Evolutionary conservation across 2,797 vertebrate species (phyloP).

Genomic region (Sebastes goodei): DNA sequence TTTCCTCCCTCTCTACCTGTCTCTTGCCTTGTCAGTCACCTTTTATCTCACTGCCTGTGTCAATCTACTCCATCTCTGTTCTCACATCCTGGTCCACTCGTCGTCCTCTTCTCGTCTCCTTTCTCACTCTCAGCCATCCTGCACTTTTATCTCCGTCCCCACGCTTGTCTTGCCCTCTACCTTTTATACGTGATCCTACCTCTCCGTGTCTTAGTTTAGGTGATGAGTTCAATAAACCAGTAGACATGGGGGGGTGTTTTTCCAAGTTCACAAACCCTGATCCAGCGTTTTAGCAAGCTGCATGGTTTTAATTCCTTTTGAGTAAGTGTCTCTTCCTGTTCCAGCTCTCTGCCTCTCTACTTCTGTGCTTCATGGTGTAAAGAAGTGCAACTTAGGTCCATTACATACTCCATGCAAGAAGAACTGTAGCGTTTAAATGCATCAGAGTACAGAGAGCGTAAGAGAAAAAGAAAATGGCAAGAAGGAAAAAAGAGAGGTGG

Average conservation of each 20-base stretch:
- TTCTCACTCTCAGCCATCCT: constrained; percentile 1
- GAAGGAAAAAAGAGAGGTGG: neutral
- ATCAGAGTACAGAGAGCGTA: neutral
- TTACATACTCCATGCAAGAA: neutral
- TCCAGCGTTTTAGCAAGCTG: neutral
- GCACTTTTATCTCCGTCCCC: constrained; percentile 12
- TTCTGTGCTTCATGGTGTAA: neutral
- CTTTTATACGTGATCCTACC: neutral
- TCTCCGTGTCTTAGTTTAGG: neutral
- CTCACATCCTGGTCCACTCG: constrained; percentile 11
- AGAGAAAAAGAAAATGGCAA: neutral
- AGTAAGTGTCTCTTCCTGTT: neutral
- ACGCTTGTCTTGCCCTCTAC: neutral
- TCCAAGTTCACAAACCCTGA: constrained; percentile 1
- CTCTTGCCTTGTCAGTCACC: constrained; percentile 38
- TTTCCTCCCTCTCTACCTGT: neutral
- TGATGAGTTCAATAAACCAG: constrained; percentile 5
- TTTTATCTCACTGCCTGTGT: constrained; percentile 16
- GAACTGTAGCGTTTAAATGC: neutral
- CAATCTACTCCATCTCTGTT: constrained; percentile 19
- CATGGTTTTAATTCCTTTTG: constrained; percentile 1
- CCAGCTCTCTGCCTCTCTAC: neutral
- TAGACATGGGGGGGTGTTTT: neutral
- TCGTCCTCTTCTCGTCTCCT: constrained; percentile 13
- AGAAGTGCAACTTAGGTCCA: neutral